Conservation (phyloP, 2,113 vertebrate species). For the Neomonachus schauinslandi region DNA sequence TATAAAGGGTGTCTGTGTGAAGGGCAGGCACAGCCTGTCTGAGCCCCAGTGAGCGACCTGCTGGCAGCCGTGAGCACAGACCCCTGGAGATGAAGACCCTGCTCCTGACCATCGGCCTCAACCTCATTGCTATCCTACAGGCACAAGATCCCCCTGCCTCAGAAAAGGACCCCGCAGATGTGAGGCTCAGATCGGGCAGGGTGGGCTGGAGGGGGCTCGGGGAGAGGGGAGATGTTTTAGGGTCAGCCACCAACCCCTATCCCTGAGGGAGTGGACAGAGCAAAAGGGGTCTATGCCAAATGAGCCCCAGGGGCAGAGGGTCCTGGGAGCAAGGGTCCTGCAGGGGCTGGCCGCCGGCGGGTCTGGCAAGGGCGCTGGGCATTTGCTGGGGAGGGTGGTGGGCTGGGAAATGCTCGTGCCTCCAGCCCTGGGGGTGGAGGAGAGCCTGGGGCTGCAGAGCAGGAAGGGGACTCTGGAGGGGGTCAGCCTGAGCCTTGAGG, state of each 20-base stretch:
- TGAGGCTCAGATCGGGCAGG: neutral
- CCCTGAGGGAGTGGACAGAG: rapidly evolving
- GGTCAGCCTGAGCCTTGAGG: neutral
- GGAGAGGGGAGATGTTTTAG: neutral
- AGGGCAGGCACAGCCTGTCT: neutral
- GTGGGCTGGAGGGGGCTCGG: neutral
- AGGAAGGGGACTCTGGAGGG: rapidly evolving
- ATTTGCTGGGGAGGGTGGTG: rapidly evolving
- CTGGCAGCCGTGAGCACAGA: rapidly evolving
- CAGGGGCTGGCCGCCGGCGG: neutral
- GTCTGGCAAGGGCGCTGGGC: rapidly evolving
- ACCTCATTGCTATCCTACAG: neutral
- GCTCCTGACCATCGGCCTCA: neutral
- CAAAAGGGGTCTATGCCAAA: rapidly evolving
- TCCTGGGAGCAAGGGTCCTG: neutral
- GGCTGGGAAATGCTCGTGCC: rapidly evolving
- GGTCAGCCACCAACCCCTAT: no score
- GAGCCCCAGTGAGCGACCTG: neutral
- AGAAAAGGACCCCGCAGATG: rapidly evolving
- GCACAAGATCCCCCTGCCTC: rapidly evolving
- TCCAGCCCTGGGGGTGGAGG: neutral
- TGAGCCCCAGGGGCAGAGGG: rapidly evolving
- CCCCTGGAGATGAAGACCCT: conserved; percentile 22
- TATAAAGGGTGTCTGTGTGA: neutral
- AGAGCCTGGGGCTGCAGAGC: neutral